Evolutionary conservation across 2,888 invertebrate genomes (phyloP).

Genomic region (Elegia similella): DNA sequence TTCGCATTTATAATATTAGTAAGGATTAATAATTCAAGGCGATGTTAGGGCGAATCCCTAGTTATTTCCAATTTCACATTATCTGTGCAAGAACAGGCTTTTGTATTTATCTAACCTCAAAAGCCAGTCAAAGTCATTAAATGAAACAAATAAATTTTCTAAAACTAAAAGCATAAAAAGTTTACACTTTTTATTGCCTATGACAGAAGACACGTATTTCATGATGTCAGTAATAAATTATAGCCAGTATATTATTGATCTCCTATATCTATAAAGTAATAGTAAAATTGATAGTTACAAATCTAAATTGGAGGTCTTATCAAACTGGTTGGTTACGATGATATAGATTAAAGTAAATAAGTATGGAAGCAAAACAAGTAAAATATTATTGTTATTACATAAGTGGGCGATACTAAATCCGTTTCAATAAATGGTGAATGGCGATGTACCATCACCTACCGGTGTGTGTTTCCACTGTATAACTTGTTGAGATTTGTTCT

Average conservation of each 20-base stretch:
- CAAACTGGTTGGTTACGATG: background rate
- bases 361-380: background rate
- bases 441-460: background rate
- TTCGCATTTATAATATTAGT: too few species aligned
- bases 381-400: constrained; percentile 10
- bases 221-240: background rate
- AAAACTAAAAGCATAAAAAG: constrained; percentile 2
- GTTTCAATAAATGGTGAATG: constrained; percentile 9
- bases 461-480: background rate
- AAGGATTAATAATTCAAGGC: too few species aligned
- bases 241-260: constrained; percentile 1
- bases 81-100: background rate
- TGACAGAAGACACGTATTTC: background rate
- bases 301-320: background rate
- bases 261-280: background rate
- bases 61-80: background rate
- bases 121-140: background rate
- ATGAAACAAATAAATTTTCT: background rate
- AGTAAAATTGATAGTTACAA: background rate
- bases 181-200: background rate
- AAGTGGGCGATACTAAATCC: constrained; percentile 5
- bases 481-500: too few species aligned
- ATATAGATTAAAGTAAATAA: background rate
- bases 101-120: background rate
- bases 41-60: too few species aligned